phyloP scores from a whole-genome alignment of 2,797 vertebrate genomes.

The Sebastes steindachneri region DNA sequence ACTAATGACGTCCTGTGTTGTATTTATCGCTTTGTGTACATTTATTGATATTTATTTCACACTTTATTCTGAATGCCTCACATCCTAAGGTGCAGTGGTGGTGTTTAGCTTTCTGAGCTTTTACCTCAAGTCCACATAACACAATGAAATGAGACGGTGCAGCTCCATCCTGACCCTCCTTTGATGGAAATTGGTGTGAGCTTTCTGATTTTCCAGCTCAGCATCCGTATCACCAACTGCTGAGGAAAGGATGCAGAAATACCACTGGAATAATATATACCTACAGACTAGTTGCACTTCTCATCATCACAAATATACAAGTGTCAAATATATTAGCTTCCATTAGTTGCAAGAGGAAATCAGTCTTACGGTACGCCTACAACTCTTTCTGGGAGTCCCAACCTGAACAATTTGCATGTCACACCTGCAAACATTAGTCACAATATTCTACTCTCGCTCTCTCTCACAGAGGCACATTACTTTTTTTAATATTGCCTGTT shows the following conservation, averaged over 20 bases:
- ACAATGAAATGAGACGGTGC: not conserved
- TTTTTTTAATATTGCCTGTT: no score
- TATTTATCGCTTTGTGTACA: not conserved
- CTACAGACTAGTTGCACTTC: not conserved
- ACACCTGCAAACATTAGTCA: not conserved
- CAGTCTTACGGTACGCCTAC: no score
- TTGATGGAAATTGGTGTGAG: not conserved
- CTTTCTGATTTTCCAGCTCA: no score
- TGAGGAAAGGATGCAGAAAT: not conserved
- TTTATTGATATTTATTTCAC: not conserved
- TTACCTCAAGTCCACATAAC: not conserved
- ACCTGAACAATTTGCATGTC: not conserved
- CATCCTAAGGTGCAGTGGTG: not conserved
- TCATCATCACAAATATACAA: not conserved
- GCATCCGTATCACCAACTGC: not conserved
- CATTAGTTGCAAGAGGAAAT: not conserved
- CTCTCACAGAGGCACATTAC: no score
- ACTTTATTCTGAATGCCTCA: not conserved
- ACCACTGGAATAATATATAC: not conserved
- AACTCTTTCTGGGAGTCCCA: no score
- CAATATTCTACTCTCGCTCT: not conserved
- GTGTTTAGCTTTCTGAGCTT: no score
- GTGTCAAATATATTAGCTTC: not conserved
- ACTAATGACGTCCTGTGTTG: not conserved
- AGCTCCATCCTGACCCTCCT: not conserved